These are phyloP conservation scores for Anhinga anhinga DNA, from an alignment of 2,113 vertebrate species.

Conservation along the genomic window DNA sequence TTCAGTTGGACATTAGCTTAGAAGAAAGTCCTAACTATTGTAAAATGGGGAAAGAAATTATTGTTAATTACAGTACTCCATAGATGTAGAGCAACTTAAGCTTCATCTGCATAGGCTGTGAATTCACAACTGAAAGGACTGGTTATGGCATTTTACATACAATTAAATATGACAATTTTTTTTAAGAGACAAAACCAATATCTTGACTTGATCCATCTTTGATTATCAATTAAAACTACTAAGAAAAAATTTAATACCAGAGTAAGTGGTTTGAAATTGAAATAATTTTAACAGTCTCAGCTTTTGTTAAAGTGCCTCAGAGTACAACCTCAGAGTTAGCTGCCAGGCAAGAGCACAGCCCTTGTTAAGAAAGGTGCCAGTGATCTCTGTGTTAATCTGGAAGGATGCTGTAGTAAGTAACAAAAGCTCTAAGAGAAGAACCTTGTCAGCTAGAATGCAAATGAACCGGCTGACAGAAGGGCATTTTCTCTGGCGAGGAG, in stretches of 20 bases:
- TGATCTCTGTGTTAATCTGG: slow-evolving; percentile 11
- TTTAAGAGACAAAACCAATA: neutral
- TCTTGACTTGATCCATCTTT: neutral
- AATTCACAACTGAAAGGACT: neutral
- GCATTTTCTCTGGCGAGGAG: neutral
- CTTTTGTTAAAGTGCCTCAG: neutral
- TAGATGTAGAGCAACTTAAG: neutral
- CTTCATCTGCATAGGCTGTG: neutral
- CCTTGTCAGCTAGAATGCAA: slow-evolving; percentile 41
- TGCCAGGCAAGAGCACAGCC: slow-evolving; percentile 17
- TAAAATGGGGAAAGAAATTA: neutral
- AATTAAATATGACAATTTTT: neutral
- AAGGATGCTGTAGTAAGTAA: neutral
- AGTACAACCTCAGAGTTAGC: neutral
- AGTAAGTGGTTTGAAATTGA: neutral
- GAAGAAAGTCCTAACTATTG: neutral
- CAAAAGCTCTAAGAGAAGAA: neutral
- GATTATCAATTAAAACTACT: neutral
- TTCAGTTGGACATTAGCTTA: neutral
- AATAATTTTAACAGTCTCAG: neutral
- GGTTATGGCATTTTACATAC: neutral
- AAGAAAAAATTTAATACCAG: neutral
- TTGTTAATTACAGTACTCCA: neutral
- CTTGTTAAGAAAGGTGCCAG: neutral
- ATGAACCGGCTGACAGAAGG: slow-evolving; percentile 15